Evolutionary conservation across 2,888 invertebrate genomes (phyloP).

Genomic region (Abrostola triplasia): DNA sequence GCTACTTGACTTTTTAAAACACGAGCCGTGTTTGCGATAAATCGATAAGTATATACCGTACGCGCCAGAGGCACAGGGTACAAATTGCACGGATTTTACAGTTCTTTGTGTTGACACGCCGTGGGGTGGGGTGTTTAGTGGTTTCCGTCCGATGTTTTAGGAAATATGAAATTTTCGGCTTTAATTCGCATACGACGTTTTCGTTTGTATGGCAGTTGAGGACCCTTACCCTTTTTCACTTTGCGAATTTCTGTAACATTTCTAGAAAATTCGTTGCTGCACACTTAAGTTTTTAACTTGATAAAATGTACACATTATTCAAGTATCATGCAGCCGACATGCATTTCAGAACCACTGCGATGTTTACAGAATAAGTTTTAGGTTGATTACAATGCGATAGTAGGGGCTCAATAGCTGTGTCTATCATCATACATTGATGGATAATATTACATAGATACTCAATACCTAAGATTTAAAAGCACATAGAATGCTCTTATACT

Average conservation of each 20-base stretch:
- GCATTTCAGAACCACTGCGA: too few relatives aligned
- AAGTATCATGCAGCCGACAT: too few relatives aligned
- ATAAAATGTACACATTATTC: too few relatives aligned
- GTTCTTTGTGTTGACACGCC: conserved; percentile 79
- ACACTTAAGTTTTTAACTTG: neutral
- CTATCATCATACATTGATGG: too few relatives aligned
- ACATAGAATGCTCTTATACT: too few relatives aligned
- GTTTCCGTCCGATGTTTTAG: conserved; percentile 77
- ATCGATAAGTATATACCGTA: conserved; percentile 84
- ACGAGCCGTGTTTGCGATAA: conserved; percentile 81
- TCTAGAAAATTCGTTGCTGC: conserved; percentile 17
- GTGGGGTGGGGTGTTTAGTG: conserved; percentile 72
- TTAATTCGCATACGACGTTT: conserved; percentile 55
- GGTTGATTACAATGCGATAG: too few relatives aligned
- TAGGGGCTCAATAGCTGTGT: too few relatives aligned
- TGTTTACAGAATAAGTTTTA: too few relatives aligned
- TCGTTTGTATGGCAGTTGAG: conserved; percentile 36
- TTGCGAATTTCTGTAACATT: conserved; percentile 27
- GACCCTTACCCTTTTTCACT: conserved; percentile 40
- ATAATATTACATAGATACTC: too few relatives aligned
- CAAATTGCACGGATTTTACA: conserved; percentile 84
- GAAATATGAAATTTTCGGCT: conserved; percentile 76
- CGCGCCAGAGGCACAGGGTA: conserved; percentile 77
- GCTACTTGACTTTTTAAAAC: conserved; percentile 78
- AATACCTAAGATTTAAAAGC: too few relatives aligned